Conservation (phyloP, 1,140 invertebrate genomes). For the Drosophila paulistorum region DNA sequence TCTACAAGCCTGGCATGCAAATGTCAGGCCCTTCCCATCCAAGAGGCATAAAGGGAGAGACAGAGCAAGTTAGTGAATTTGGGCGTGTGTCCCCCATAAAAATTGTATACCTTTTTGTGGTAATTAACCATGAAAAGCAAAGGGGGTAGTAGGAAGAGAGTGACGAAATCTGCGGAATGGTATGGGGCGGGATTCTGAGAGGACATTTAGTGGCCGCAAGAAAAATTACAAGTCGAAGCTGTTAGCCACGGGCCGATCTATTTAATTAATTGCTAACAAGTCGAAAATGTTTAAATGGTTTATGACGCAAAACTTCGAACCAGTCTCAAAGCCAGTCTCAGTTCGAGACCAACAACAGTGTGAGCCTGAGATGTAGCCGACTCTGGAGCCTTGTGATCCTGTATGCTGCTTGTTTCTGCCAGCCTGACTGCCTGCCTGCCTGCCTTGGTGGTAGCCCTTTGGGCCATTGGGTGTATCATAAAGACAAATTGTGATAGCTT, state of each 20-base stretch:
- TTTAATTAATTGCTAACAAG: slow-evolving; percentile 82
- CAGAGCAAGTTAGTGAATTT: slow-evolving; percentile 4
- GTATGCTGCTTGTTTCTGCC: neutral
- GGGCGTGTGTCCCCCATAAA: slow-evolving; percentile 78
- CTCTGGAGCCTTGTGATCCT: slow-evolving; percentile 5
- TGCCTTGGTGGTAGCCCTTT: slow-evolving; percentile 59
- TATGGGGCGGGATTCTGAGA: slow-evolving; percentile 6
- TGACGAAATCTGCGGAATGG: neutral
- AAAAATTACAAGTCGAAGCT: slow-evolving; percentile 69
- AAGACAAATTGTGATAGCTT: slow-evolving; percentile 76
- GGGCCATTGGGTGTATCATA: slow-evolving; percentile 51
- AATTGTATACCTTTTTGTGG: slow-evolving; percentile 66
- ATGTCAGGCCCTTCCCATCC: slow-evolving; percentile 23
- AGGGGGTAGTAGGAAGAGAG: neutral
- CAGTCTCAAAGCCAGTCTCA: neutral
- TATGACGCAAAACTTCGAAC: slow-evolving; percentile 40
- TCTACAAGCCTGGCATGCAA: slow-evolving; percentile 50
- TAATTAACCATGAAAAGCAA: slow-evolving; percentile 54
- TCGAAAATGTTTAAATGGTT: slow-evolving; percentile 79
- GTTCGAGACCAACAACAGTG: neutral
- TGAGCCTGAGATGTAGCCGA: neutral
- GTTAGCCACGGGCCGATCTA: slow-evolving; percentile 70
- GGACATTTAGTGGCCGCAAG: slow-evolving; percentile 49
- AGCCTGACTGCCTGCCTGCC: neutral
- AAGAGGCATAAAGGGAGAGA: slow-evolving; percentile 19